Evolutionary conservation across 1,140 invertebrate species (phyloP).

Genomic region (Thaumatotibia leucotreta): DNA sequence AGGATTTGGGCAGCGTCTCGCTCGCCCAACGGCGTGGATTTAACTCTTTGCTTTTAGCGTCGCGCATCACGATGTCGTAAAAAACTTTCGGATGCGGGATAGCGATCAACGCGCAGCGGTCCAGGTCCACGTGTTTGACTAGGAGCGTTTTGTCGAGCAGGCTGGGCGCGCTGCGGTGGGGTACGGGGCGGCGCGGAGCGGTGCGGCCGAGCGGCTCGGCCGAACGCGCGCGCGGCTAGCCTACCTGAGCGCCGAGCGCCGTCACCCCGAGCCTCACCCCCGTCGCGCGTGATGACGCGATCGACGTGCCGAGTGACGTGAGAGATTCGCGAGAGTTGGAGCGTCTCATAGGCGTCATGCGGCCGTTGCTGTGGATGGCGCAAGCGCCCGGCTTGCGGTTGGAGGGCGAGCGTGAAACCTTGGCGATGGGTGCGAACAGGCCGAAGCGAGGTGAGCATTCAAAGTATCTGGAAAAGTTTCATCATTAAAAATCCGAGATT

Average conservation of each 20-base stretch:
- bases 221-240: constrained; percentile 77
- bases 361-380: constrained; percentile 79
- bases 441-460: constrained; percentile 93
- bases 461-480: constrained; percentile 88
- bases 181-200: constrained; percentile 31
- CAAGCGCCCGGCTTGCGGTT: constrained; percentile 82
- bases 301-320: constrained; percentile 85
- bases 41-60: constrained; percentile 43
- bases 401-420: constrained; percentile 90
- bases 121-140: constrained; percentile 59
- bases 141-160: constrained; percentile 65
- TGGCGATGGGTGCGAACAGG: constrained; percentile 93
- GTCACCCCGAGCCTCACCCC: constrained; percentile 83
- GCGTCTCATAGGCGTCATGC: constrained; percentile 80
- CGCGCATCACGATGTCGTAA: constrained; percentile 59
- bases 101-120: constrained; percentile 68
- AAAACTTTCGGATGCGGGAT: constrained; percentile 59
- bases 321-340: constrained; percentile 92
- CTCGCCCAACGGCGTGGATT: constrained; percentile 51
- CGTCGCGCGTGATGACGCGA: constrained; percentile 73
- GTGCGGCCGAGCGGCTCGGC: constrained; percentile 56
- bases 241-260: constrained; percentile 83
- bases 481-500: not conserved
- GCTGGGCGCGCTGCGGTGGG: constrained; percentile 53
- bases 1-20: constrained; percentile 64